Conservation (phyloP, 1,140 invertebrate species). For the Agraylea sexmaculata region DNA sequence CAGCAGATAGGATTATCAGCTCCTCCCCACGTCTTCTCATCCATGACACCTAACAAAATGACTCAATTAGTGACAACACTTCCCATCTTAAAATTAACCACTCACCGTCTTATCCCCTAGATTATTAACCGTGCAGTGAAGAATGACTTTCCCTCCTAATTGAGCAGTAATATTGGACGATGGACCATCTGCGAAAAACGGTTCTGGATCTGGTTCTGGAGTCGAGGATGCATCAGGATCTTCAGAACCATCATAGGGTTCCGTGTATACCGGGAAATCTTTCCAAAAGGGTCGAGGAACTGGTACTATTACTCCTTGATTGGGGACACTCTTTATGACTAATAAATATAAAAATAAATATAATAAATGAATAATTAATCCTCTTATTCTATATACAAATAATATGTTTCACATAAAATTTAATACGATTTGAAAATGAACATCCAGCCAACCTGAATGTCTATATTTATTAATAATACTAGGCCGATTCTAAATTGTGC, state of each 20-base stretch:
- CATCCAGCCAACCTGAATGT: too few species aligned
- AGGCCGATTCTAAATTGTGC: too few species aligned
- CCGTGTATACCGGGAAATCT: slow-evolving; percentile 18
- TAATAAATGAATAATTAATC: too few species aligned
- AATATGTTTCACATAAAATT: too few species aligned
- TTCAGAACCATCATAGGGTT: slow-evolving; percentile 14
- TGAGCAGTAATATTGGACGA: slow-evolving; percentile 48
- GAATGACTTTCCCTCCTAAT: slow-evolving; percentile 44
- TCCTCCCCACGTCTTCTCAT: slow-evolving; percentile 18
- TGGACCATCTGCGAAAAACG: slow-evolving; percentile 41
- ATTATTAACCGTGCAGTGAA: slow-evolving; percentile 51
- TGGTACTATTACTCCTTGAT: too few species aligned
- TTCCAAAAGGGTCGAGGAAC: too few species aligned
- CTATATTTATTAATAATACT: too few species aligned
- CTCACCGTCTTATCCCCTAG: slow-evolving; percentile 49
- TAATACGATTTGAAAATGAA: too few species aligned
- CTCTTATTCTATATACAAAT: too few species aligned
- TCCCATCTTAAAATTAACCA: slow-evolving; percentile 8
- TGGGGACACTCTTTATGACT: too few species aligned
- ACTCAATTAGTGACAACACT: background rate
- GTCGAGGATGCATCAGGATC: slow-evolving; percentile 5
- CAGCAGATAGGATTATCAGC: slow-evolving; percentile 16
- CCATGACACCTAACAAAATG: slow-evolving; percentile 18
- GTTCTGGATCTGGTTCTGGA: slow-evolving; percentile 36
- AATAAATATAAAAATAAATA: too few species aligned